Base-by-base conservation (phyloP, 1,140 invertebrate species). In the Physella acuta region DNA sequence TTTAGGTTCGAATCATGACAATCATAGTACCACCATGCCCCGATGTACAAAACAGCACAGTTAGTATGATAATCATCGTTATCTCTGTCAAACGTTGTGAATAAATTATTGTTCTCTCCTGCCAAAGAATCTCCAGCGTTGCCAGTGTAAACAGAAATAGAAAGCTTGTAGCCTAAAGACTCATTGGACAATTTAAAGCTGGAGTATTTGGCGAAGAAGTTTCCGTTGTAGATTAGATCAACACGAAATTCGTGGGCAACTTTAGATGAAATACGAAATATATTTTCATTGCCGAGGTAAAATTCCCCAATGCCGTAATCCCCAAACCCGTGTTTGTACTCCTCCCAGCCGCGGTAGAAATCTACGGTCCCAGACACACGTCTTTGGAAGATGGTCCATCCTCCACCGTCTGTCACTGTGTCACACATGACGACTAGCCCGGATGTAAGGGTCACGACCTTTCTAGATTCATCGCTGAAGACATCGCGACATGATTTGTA, bases 261-360 rank as follows among this genome's bases (percentile, higher is more conserved):
- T 37, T n/a, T 39, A 28, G 37, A 33, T 20, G 55, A 59, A n/a
- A 68, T n/a, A 16, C 20, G 1, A 31, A 39, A 30, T 4, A 59
- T 28, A 3, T 55, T 26, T 2, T 39, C 14, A 28, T 55, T 53
- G 30, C 86, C 86, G 0, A 85, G 39, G 85, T 85, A 87, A 71
- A 79, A 84, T 56, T 85, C 82, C 0, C 87, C 87, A 3, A 86
- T 88, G 72, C 92, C 91, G 39, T 44, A 44, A 82, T 95, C 92
- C 1, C 94, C 94, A 81, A 97, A 97, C 8, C 95, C 95, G 75
- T 94, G 92, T 82, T 95, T 94, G 81, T 97, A 97, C 78, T 94
- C 92, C 17, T 90, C 88, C 94, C 94, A 97, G 79, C 94, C 92
- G 5, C 93, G 86, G 81, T 94, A 94, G 86, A 97, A 97, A 80